Evolutionary conservation across 2,797 vertebrate genomes (phyloP).

Genomic region (Heliangelus exortis): DNA sequence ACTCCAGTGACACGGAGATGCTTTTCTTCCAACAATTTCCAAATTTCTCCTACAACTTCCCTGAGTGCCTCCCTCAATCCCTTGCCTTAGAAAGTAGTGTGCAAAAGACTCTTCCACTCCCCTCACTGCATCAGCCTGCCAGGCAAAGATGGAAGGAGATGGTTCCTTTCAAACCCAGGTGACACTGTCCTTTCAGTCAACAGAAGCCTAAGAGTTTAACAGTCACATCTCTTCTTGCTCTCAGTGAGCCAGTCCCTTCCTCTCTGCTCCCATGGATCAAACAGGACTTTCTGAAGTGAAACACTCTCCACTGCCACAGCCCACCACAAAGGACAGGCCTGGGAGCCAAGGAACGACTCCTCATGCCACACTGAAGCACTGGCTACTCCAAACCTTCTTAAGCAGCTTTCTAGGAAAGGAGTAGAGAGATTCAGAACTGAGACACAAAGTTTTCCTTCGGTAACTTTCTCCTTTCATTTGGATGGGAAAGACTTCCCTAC

Average conservation of each 20-base stretch:
- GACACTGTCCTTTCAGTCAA: background rate
- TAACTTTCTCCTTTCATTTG: conserved; percentile 6
- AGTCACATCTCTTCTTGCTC: background rate
- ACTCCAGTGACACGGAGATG: conserved; percentile 12
- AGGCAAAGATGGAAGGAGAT: background rate
- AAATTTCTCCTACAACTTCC: conserved; percentile 51
- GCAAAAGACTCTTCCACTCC: conserved; percentile 13
- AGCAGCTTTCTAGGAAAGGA: background rate
- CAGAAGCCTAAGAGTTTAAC: background rate
- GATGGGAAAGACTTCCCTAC: background rate
- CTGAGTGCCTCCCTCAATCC: conserved; percentile 32
- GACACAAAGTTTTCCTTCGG: background rate
- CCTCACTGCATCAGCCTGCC: background rate
- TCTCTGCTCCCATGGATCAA: background rate
- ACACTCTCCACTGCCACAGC: background rate
- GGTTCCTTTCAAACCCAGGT: conserved; percentile 14
- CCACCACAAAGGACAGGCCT: background rate
- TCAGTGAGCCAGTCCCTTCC: background rate
- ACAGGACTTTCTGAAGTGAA: background rate
- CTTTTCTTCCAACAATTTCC: conserved; percentile 48
- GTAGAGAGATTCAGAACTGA: background rate
- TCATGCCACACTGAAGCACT: background rate
- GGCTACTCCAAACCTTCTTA: background rate
- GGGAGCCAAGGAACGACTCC: background rate
- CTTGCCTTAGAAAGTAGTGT: conserved; percentile 17